These are phyloP conservation scores for Hetaerina titia DNA, from an alignment of 2,888 invertebrate species.

Conservation along the genomic window DNA sequence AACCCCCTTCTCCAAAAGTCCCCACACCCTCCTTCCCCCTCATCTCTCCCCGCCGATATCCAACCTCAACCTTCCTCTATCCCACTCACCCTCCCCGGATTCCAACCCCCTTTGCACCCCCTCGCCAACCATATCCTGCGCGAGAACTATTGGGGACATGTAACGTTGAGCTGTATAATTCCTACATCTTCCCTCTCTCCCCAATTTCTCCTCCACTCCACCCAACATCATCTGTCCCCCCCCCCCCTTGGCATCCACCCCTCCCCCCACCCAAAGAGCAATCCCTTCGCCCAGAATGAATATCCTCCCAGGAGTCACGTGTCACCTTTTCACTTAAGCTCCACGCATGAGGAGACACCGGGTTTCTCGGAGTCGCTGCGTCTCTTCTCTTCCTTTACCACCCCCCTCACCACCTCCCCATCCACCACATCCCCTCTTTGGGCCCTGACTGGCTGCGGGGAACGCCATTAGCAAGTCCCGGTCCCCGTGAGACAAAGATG, in stretches of 20 bases:
- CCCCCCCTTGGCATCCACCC: not conserved
- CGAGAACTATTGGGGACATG: not conserved
- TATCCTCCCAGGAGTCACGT: not conserved
- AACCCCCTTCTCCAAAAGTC: too few species aligned
- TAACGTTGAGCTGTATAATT: not conserved
- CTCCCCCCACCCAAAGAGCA: not conserved
- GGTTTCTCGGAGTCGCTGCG: not conserved
- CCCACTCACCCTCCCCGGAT: not conserved
- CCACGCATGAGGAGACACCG: not conserved
- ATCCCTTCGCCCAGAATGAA: not conserved
- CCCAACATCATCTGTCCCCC: not conserved
- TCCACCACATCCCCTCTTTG: too few species aligned
- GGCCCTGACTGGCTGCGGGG: too few species aligned
- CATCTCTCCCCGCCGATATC: not conserved
- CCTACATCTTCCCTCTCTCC: not conserved
- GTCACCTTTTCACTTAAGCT: slow-evolving; percentile 11
- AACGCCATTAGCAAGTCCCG: too few species aligned
- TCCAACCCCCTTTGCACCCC: not conserved
- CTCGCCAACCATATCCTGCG: not conserved
- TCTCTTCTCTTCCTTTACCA: too few species aligned
- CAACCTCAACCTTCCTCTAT: not conserved
- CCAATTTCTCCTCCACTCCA: not conserved
- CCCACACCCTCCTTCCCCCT: not conserved
- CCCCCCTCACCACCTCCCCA: too few species aligned
- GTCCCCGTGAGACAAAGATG: too few species aligned